Base-by-base conservation (phyloP, 2,888 invertebrate genomes). In the Conistra vaccinii region DNA sequence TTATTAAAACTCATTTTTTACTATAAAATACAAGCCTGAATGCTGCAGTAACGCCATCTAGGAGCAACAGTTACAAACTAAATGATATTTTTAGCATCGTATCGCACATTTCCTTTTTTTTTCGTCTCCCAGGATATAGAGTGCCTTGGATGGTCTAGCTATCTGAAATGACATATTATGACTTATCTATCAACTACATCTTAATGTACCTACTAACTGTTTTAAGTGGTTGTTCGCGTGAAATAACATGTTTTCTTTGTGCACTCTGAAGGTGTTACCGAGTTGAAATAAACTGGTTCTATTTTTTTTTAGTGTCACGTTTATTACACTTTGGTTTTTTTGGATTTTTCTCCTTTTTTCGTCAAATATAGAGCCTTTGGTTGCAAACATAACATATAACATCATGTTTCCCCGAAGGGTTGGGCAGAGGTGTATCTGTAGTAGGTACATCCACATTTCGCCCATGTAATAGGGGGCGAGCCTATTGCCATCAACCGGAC, bases 241-340 rank as follows among this genome's bases (percentile, higher is more conserved):
- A 51, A 71, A 35, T 71, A 60, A 79, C 42, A 51, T 26, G 23
- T 60, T 60, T 53, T 71, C 72, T 76, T 78, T 69, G 57, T 51
- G 14, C 1, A 26, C 55, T n/a, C 17, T 58, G 39, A 42, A 42
- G 42, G 17, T 42, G 32, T 71, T 55, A 42, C 35, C n/a, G 12
- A 48, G 32, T 39, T 10, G 17, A 57, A 78, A 58, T 32, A 14
- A 51, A 58, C 26, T 42, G 42, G 26, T 51, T 42, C 17, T 51
- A 1, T 51, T 51, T 70, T 20, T 6, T 29, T 14, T 1, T 12
- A 48, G 17, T 53, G 3, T 58, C 2, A 4, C 65, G 23, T 29
- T 12, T 58, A 35, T 20, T 60, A n/a, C 1, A 7, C 14, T 73
- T 55, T 39, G 14, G 48, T 29, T 4, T 51, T 51, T 23, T 29